A percentile compares a stretch with the other conserved stretches of the same genome.
phyloP scores from a whole-genome alignment of 2,113 vertebrate genomes.

The Pygoscelis antarcticus region DNA sequence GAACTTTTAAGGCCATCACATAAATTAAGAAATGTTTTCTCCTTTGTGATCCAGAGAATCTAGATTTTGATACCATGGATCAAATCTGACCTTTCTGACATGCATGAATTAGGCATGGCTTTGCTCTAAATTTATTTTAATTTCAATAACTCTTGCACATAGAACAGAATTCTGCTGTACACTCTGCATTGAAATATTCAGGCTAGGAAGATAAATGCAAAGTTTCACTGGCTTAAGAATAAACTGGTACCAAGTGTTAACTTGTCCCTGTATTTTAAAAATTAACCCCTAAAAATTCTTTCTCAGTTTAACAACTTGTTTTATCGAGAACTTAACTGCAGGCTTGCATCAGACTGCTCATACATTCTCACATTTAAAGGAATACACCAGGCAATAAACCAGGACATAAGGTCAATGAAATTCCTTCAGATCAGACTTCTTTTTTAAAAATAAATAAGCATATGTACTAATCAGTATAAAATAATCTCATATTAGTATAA shows the following conservation, averaged over 20 bases:
- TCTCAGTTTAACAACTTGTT: neutral
- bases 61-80: neutral
- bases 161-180: neutral
- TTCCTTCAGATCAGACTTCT: neutral
- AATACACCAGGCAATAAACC: neutral
- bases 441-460: neutral
- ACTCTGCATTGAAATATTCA: neutral
- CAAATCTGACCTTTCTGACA: neutral
- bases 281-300: neutral
- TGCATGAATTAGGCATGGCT: neutral
- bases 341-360: neutral
- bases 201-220: neutral
- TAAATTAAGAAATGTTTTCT: neutral
- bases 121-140: neutral
- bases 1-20: neutral
- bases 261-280: neutral
- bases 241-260: neutral
- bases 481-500: neutral
- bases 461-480: neutral
- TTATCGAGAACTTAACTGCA: neutral
- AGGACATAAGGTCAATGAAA: neutral
- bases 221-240: neutral
- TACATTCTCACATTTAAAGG: neutral
- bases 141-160: neutral
- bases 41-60: neutral